Base-by-base conservation (phyloP, 2,113 vertebrate genomes). In the Rousettus leschenaultii region DNA sequence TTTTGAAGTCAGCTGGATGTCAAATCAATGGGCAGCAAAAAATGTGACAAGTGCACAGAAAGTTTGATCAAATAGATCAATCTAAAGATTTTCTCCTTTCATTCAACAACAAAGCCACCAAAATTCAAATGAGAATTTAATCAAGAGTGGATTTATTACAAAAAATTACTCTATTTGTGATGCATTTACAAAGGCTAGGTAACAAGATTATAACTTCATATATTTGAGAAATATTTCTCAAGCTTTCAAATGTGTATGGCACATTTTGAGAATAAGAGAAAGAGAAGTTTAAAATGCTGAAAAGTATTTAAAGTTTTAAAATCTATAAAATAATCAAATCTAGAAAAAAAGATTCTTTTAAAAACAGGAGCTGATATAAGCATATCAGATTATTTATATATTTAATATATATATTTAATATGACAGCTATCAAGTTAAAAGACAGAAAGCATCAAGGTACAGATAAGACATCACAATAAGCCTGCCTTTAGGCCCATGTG, bases 41-140 rank as follows among this genome's bases (percentile, higher is more conserved):
- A 92, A 40, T 53, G 28, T 85, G 18, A 26, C 22, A 87, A 89
- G 16, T 75, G 5, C 59, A 68, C 4, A 38, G 30, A 91, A 43
- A 92, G 0, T 14, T 45, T 88, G 7, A 45, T 82, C 15, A 73
- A 55, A 77, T 13, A 63, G 8, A 53, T 68, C 13, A 78, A 40
- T 86, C 8, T 14, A 11, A 38, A 89, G 19, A n/a, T 35, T 51
- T 97, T 38, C 61, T 16, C 9, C 53, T 80, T 95, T 95, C 68
- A 55, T 89, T 55, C 48, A 89, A 53, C 11, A 96, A 22, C 28
- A 96, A 90, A 94, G n/a, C 10, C 5, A 51, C 38, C 38, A 82
- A 93, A 83, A 97, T 84, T 86, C 71, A 91, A 93, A 86, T 73
- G 53, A 86, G 78, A 84, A 48, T 51, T 87, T 92, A 84, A 86